Evolutionary conservation across 2,888 invertebrate genomes (phyloP), one percentile per base, ranked within the genome.

Genomic region (Pheosia tremula): DNA sequence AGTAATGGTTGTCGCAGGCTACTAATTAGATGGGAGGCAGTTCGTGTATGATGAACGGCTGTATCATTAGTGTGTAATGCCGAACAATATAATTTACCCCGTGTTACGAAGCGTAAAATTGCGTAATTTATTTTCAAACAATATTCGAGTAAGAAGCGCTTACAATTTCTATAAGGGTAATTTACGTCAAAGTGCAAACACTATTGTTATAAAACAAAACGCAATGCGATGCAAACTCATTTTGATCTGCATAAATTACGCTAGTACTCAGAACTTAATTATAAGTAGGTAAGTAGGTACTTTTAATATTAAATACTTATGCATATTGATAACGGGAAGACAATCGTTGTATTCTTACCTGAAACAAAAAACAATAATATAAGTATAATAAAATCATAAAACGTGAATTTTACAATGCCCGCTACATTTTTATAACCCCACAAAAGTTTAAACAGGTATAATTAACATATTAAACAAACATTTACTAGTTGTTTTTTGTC

Each of bases 11-110:
- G 50, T 38, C 47, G 52, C 60, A 56, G 74, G 63, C 64, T 39
- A 59, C 61, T 66, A 77, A 73, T 77, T 68, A 62, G 74, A 74
- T 75, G 77, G 75, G 75, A 75, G 65, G 77, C 75, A 69, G 75
- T 69, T 66, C 63, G 69, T 72, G 66, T 68, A 72, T 75, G 70
- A 74, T 74, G 64, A 60, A 69, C 41, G 63, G 61, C 66, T 59
- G 62, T 61, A 7, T 53, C 43, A 67, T 56, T 24, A 24, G 1
- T 24, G 24, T 24, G 24, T 24, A 24, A 24, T 55, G 59, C 60
- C 57, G 57, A 43, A 8, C n/a, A 11, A n/a, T 8, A 13, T 43
- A 56, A 43, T 39, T 56, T 24, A 41, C 43, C 5, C n/a, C 47
- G n/a, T n/a, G 47, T 56, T 24, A 41, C 36, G 39, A 11, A 11